Evolutionary conservation across 1,140 invertebrate genomes (phyloP).

Genomic region (Papilio helenus): DNA sequence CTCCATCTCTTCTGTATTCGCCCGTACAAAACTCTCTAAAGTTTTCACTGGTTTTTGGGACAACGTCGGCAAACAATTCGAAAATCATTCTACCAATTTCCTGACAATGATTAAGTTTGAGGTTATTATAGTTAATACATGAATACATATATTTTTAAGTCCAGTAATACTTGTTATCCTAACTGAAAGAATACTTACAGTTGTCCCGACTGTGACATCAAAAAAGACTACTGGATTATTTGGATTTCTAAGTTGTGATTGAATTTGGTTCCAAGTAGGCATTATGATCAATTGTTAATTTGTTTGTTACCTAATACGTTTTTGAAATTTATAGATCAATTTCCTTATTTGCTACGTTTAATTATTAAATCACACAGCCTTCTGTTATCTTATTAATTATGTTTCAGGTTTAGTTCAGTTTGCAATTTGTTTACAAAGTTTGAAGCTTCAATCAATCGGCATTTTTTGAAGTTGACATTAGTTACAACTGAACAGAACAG

Average conservation of each 20-base stretch:
- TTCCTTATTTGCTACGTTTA: background rate
- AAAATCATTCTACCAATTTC: slow-evolving; percentile 97
- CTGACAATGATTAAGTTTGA: slow-evolving; percentile 60
- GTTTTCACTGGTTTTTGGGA: slow-evolving; percentile 99
- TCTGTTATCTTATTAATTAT: background rate
- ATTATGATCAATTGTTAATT: slow-evolving; percentile 78
- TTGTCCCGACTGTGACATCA: slow-evolving; percentile 96
- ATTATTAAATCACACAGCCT: background rate
- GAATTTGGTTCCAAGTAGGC: slow-evolving; percentile 96
- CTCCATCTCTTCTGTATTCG: slow-evolving; percentile 94
- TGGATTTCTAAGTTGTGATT: slow-evolving; percentile 93
- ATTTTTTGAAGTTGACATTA: background rate
- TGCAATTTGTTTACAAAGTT: background rate
- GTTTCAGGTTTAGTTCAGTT: background rate
- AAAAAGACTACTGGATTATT: slow-evolving; percentile 99
- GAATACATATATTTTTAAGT: background rate
- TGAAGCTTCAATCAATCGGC: background rate
- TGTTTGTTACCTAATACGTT: background rate
- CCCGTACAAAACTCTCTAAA: slow-evolving; percentile 99
- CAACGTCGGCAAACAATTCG: slow-evolving; percentile 98
- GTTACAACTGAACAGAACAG: background rate
- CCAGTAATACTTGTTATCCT: background rate
- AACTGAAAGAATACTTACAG: slow-evolving; percentile 83
- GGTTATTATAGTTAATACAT: background rate
- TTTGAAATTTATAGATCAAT: background rate